Percentiles rank a stretch among this genome's conserved stretches.
Evolutionary conservation across 2,797 vertebrate genomes (phyloP).

Genomic region (Lepidocolaptes lacrymiger): DNA sequence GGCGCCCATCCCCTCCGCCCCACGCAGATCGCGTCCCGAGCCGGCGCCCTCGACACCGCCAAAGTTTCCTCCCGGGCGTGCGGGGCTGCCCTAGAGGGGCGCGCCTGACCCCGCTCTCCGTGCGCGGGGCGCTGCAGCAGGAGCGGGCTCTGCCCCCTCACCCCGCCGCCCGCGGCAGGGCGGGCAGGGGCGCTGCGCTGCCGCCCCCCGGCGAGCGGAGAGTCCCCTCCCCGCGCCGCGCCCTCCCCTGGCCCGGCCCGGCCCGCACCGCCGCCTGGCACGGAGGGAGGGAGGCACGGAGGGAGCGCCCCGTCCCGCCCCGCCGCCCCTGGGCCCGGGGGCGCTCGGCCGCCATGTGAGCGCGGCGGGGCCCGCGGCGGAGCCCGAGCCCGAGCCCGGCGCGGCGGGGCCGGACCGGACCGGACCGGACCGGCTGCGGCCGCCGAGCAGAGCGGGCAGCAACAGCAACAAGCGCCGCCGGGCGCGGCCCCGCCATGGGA

Average conservation of each 20-base stretch:
- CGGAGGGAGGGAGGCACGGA: too few relatives aligned
- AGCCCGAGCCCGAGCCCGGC: not conserved
- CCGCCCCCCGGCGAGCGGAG: not conserved
- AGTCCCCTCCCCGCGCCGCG: not conserved
- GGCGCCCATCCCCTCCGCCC: not conserved
- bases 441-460: not conserved
- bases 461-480: not conserved
- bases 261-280: not conserved
- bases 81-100: not conserved
- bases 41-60: not conserved
- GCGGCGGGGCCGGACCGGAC: not conserved
- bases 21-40: not conserved
- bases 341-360: not conserved
- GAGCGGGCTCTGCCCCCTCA: too few relatives aligned
- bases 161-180: not conserved
- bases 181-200: not conserved
- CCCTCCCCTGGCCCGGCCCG: not conserved
- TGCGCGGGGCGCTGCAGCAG: too few relatives aligned
- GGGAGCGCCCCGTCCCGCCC: not conserved
- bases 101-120: not conserved
- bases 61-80: not conserved
- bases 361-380: not conserved
- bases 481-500: constrained; percentile 27
- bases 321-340: not conserved
- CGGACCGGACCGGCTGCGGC: not conserved